A percentile compares a stretch with the other conserved stretches of the same genome.
Conservation (phyloP, 1,140 invertebrate genomes). For the Brachionus rubens region DNA sequence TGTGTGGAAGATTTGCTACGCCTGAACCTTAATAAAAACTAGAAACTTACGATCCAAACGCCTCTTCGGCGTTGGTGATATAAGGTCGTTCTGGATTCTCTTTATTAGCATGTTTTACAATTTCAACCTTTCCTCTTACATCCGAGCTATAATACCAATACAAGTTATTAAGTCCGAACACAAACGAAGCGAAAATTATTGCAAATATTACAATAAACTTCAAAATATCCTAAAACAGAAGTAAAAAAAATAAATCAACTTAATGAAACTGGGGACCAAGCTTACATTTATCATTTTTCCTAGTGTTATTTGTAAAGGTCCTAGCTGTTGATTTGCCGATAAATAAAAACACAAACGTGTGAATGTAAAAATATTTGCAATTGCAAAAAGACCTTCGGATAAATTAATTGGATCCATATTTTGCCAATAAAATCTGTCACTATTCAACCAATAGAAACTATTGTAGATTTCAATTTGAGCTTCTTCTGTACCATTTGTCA, state of each 20-base stretch:
- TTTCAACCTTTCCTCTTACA: conserved; percentile 54
- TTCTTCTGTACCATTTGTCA: background rate
- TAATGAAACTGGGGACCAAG: no score
- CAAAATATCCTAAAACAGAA: conserved; percentile 53
- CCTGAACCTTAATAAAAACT: no score
- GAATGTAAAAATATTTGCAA: conserved; percentile 56
- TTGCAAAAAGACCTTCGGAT: conserved; percentile 53
- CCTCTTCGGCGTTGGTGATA: background rate
- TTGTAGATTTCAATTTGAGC: conserved; percentile 28
- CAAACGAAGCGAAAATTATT: conserved; percentile 58
- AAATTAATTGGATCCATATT: conserved; percentile 53
- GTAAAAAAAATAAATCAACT: background rate
- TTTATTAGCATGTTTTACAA: conserved; percentile 48
- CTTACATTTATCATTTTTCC: conserved; percentile 60
- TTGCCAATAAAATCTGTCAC: conserved; percentile 50
- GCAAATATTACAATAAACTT: conserved; percentile 53
- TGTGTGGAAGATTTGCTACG: no score
- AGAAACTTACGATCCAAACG: conserved; percentile 34
- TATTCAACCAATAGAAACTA: conserved; percentile 44
- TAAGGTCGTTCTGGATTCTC: conserved; percentile 21
- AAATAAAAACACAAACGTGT: conserved; percentile 59
- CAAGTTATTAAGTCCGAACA: conserved; percentile 60
- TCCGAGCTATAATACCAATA: conserved; percentile 61
- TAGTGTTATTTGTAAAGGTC: conserved; percentile 60
- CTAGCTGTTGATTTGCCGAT: conserved; percentile 60